Evolutionary conservation across 2,888 invertebrate genomes (phyloP), one percentile per base, ranked within the genome.

Genomic region (Alloscopus bannaensis): DNA sequence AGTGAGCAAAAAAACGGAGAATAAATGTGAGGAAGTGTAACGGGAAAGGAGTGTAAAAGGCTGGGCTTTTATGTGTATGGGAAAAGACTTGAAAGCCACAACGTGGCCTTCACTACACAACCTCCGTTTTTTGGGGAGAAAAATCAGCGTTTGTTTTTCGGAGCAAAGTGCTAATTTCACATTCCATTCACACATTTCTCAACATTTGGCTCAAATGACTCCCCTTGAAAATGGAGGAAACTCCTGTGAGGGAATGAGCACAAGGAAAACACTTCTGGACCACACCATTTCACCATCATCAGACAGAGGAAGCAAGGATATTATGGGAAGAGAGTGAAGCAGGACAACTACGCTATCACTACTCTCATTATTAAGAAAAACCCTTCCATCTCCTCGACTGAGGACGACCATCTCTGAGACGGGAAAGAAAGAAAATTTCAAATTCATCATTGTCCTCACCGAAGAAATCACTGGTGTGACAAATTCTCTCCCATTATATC

Each of bases 121-220:
- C 6, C 36, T 36, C 36, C 36, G 8, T 36, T 13, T 13, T 36
- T 45, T 45, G 45, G n/a, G 6, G 8, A 36, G 13, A 36, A 36
- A 36, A 6, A 45, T 3, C n/a, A n/a, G n/a, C n/a, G n/a, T n/a
- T n/a, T n/a, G n/a, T n/a, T n/a, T n/a, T n/a, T 16, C 40, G 50
- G 1, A 42, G 55, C 40, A 83, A 85, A 85, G 85, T 85, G 85
- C 85, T 85, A 85, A 85, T 85, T 85, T 85, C 80, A 82, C 81
- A 85, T 85, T 85, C 85, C 79, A 83, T 84, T 84, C 85, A 85
- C 85, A 85, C 81, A 79, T 76, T 79, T 50, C 62, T 76, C 75
- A 78, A 78, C 82, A 83, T 84, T 84, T 83, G 78, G 73, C 64
- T 50, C 50, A 65, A 69, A 76, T 80, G 76, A 71, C 57, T 50